Base-by-base conservation (phyloP, 1,140 invertebrate species). In the Metaphire vulgaris region DNA sequence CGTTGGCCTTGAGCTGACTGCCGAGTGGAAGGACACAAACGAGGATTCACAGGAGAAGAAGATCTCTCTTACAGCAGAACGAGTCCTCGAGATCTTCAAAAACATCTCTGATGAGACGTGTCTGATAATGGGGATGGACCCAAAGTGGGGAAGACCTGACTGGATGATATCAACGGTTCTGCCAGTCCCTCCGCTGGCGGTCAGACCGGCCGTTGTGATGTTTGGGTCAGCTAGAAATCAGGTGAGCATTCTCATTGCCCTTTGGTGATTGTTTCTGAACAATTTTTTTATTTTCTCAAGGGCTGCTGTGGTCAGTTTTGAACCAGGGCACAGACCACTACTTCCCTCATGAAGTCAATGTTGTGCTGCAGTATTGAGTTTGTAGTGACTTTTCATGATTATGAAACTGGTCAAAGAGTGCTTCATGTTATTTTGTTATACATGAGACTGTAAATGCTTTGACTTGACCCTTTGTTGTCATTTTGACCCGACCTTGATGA, bases 151-250 rank as follows among this genome's bases (percentile, higher is more conserved):
- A 0, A 89, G 97, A 71, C 98, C 98, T 16, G 97, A 99, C 89
- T 99, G 97, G 97, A 99, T 99, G 97, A 92, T 99, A 69, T 89
- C 97, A 1, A 98, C 97, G 6, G 95, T 98, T 1, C 86, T 99
- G 72, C 97, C 98, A 6, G 98, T 99, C 0, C 97, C 98, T 15
- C 97, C 98, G 1, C 85, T 99, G 2, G 90, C 92, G 56, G 90
- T 91, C 1, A 89, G 97, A 81, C 98, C 98, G 0, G 96, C 97
- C 71, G 97, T 99, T 2, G 95, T 99, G 21, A 99, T 99, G 94
- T 97, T 97, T 87, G 97, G 98, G 26, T 95, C 96, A 0, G 96
- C 97, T 0, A 93, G 95, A 84, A 99, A 99, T 90, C 91, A 91
- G 87, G 88, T 89, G 81, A 72, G 71, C 16, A 69, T 74, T 79